A percentile compares a stretch with the other conserved stretches of the same genome.
phyloP scores from a whole-genome alignment of 2,797 vertebrate species.

The Syndactyla subalaris region DNA sequence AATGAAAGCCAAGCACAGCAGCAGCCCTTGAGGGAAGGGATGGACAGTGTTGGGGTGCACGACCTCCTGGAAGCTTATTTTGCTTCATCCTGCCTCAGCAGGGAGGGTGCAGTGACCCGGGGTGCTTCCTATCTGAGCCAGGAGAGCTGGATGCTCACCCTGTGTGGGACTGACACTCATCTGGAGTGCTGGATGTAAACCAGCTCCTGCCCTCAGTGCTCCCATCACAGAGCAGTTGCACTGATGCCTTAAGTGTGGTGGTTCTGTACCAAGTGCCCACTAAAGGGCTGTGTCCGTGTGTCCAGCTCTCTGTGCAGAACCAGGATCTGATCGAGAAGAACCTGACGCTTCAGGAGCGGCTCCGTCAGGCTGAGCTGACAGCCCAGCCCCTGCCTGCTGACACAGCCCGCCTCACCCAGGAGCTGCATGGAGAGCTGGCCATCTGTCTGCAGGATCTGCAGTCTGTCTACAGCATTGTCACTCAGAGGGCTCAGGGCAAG shows the following conservation, averaged over 20 bases:
- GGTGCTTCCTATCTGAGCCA: neutral
- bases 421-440: constrained; percentile 86
- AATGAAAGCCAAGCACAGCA: neutral
- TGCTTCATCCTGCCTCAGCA: accelerated
- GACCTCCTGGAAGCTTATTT: neutral
- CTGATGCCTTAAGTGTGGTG: neutral
- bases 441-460: constrained; percentile 90
- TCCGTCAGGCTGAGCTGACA: constrained; percentile 77
- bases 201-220: neutral
- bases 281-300: neutral
- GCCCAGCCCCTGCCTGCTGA: constrained; percentile 72
- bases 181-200: neutral
- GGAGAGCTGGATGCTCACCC: neutral
- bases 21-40: neutral
- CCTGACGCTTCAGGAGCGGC: constrained; percentile 89
- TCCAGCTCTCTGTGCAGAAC: constrained; percentile 92
- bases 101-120: accelerated
- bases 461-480: constrained; percentile 92
- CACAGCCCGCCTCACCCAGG: constrained; percentile 78
- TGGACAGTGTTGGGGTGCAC: neutral
- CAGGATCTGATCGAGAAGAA: constrained; percentile 96
- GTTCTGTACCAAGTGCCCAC: neutral
- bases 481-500: constrained; percentile 90
- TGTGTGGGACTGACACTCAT: neutral
- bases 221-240: accelerated